These are phyloP conservation scores for Pristionchus exspectatus DNA, from an alignment of 2,888 invertebrate genomes.

Conservation along the genomic window DNA sequence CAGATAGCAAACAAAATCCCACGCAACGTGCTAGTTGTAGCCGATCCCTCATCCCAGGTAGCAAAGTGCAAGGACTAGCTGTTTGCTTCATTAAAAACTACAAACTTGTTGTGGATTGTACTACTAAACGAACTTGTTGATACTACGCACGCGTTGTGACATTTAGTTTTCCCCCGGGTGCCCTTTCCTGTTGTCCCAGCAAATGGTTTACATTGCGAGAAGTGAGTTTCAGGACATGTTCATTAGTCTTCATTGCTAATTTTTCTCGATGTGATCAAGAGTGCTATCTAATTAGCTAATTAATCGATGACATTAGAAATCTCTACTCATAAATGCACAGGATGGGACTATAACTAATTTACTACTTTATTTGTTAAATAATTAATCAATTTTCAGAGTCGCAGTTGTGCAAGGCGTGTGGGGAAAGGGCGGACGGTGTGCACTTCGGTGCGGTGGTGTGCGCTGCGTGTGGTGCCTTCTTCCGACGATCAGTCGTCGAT, in stretches of 20 bases:
- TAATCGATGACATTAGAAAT: too few species aligned
- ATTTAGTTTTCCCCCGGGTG: neutral
- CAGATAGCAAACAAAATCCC: neutral
- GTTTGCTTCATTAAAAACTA: neutral
- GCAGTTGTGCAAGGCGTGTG: slow-evolving; percentile 35
- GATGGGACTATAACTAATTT: too few species aligned
- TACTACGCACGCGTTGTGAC: neutral
- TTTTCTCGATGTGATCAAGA: too few species aligned
- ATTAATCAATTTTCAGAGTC: neutral
- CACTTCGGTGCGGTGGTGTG: slow-evolving; percentile 55
- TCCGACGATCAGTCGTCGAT: slow-evolving; percentile 54
- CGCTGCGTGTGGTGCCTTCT: slow-evolving; percentile 55
- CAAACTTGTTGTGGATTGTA: slow-evolving; percentile 28
- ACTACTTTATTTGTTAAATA: neutral
- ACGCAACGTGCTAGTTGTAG: neutral
- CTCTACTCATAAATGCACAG: too few species aligned
- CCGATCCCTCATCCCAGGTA: neutral
- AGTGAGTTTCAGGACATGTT: neutral
- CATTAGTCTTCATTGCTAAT: neutral
- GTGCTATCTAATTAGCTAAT: too few species aligned
- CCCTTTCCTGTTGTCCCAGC: neutral
- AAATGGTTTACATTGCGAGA: neutral
- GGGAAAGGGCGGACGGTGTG: slow-evolving; percentile 45
- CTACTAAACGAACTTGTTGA: neutral
- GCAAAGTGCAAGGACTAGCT: slow-evolving; percentile 4